Evolutionary conservation across 2,888 invertebrate genomes (phyloP), one percentile per base, ranked within the genome.

Genomic region (Prenolepis imparis): DNA sequence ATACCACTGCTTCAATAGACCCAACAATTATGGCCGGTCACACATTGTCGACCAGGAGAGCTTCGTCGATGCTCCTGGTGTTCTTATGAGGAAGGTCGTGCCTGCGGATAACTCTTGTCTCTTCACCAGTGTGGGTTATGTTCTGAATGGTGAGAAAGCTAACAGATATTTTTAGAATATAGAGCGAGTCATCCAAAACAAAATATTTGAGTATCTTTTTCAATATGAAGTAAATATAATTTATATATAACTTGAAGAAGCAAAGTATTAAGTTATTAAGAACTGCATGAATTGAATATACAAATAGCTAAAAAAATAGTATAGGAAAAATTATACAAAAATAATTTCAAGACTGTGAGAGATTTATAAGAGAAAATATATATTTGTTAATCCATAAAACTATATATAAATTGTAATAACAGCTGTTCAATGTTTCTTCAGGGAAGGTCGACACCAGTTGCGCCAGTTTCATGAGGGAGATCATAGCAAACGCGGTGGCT

Each of bases 91-190:
- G 93, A 97, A 98, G 95, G 97, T 98, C 63, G 99, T 99, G 74
- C 99, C 99, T 88, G 98, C 99, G 9, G 98, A 99, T 95, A 99
- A 99, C 95, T 99, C 99, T 4, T 99, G 99, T 95, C 96, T 99
- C 70, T 99, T 99, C 95, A 98, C 98, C 86, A 98, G 98, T 94
- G 96, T 99, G 93, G 96, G 96, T 87, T 96, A 95, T 92, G 95
- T 96, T 67, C 90, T 96, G 12, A 95, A 95, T 90, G 95, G 96
- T 95, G 94, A 57, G 28, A 9, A 41, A 57, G 11, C 3, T 15
- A 39, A 11, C 11, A 36, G 36, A 66, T 18, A 41, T 12, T 6
- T 6, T 44, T 63, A 44, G 0, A 75, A 52, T 18, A 36, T 36
- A 0, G 4, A 39, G n/a, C 3, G 8, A 39, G 15, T 18, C 15